phyloP scores from a whole-genome alignment of 2,888 invertebrate genomes.

The Callyntrura guangdongensis region DNA sequence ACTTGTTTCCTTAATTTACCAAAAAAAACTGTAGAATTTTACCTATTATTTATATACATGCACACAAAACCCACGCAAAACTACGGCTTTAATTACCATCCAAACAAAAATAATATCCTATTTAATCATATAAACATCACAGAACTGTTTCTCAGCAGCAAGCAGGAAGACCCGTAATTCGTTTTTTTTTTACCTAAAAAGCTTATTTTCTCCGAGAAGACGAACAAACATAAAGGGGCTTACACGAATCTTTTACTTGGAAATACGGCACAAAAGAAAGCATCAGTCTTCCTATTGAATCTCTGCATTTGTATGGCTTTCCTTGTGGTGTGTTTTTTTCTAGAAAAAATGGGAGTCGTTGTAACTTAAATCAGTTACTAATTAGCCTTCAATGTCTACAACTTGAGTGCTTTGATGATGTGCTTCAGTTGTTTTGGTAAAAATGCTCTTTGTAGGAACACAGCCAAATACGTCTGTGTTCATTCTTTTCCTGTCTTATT shows the following conservation, averaged over 20 bases:
- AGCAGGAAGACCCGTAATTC: background rate
- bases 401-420: conserved; percentile 60
- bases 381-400: conserved; percentile 66
- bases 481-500: background rate
- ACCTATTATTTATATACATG: too few species aligned
- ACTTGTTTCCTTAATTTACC: too few species aligned
- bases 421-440: conserved; percentile 57
- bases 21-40: too few species aligned
- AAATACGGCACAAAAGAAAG: background rate
- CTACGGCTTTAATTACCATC: background rate
- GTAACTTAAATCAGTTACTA: conserved; percentile 62
- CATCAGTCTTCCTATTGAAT: background rate
- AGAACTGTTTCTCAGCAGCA: background rate
- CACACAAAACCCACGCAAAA: too few species aligned
- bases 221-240: background rate
- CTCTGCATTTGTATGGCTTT: background rate
- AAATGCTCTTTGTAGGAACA: conserved; percentile 65
- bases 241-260: background rate
- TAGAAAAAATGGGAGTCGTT: conserved; percentile 12
- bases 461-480: conserved; percentile 37
- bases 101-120: background rate
- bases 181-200: background rate
- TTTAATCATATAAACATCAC: background rate
- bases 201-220: background rate
- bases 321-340: background rate